Evolutionary conservation across 2,113 vertebrate genomes (phyloP).

Genomic region (Phaethon lepturus): DNA sequence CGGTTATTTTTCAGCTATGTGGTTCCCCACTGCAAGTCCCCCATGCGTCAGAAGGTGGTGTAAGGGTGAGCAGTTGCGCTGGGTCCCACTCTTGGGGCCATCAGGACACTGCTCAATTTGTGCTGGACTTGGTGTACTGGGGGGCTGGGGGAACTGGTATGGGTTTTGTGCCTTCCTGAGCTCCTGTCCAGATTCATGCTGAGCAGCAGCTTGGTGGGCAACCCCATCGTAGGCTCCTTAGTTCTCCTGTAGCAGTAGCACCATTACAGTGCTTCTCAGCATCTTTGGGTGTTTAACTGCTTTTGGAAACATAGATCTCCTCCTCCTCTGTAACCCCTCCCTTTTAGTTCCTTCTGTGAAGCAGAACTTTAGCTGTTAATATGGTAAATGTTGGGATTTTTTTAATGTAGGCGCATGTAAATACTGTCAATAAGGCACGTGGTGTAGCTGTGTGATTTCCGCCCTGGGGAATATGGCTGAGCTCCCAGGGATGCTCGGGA

Average conservation of each 20-base stretch:
- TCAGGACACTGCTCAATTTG: not conserved
- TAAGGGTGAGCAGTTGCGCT: not conserved
- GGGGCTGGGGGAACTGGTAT: not conserved
- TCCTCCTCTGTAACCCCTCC: not conserved
- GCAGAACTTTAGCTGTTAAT: not conserved
- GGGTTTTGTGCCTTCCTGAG: not conserved
- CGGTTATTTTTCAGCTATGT: rapidly evolving
- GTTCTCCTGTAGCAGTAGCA: not conserved
- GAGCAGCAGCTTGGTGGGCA: not conserved
- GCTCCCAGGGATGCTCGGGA: rapidly evolving
- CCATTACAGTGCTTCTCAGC: not conserved
- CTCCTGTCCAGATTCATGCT: not conserved
- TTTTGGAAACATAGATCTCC: not conserved
- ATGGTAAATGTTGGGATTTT: not conserved
- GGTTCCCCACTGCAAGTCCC: not conserved
- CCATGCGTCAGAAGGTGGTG: not conserved
- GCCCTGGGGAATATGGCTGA: not conserved
- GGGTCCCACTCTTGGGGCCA: rapidly evolving
- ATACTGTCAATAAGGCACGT: not conserved
- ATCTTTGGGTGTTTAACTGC: not conserved
- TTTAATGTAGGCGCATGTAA: not conserved
- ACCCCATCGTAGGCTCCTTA: rapidly evolving
- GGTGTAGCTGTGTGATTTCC: not conserved
- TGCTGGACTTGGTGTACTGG: not conserved
- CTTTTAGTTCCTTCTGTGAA: not conserved